phyloP scores from a whole-genome alignment of 2,797 vertebrate genomes.

The Hydrocynus forskahlii region DNA sequence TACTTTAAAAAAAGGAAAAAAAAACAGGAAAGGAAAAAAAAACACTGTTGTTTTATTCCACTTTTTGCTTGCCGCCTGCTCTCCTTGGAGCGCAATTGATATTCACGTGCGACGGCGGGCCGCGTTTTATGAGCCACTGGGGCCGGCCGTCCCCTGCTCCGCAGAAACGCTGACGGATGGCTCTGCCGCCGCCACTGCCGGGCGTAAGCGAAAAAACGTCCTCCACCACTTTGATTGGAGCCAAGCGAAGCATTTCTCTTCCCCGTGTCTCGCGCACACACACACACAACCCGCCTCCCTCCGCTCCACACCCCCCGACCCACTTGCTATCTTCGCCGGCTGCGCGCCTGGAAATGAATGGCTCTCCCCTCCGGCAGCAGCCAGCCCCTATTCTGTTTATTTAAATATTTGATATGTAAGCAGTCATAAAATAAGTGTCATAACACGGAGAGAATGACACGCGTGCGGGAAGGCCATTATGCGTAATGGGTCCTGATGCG shows the following conservation, averaged over 20 bases:
- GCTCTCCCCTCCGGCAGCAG: slow-evolving; percentile 51
- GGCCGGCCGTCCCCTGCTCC: slow-evolving; percentile 67
- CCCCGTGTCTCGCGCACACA: slow-evolving; percentile 50
- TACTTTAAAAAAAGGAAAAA: slow-evolving; percentile 7
- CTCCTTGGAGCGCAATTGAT: slow-evolving; percentile 68
- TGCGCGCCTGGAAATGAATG: slow-evolving; percentile 51
- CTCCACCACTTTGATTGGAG: slow-evolving; percentile 71
- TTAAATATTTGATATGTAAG: slow-evolving; percentile 85
- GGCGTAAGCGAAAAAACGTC: slow-evolving; percentile 64
- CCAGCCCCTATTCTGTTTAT: slow-evolving; percentile 73
- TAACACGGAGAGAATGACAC: slow-evolving; percentile 60
- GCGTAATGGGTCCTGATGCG: slow-evolving; percentile 76
- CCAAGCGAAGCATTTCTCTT: slow-evolving; percentile 71
- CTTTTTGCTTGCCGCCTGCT: slow-evolving; percentile 48
- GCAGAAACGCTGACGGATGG: slow-evolving; percentile 75
- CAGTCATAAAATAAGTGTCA: slow-evolving; percentile 83
- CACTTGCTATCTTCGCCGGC: slow-evolving; percentile 31
- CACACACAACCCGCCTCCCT: slow-evolving; percentile 18
- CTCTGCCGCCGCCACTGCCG: slow-evolving; percentile 63
- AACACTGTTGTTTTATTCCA: slow-evolving; percentile 49
- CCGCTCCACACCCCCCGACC: slow-evolving; percentile 50
- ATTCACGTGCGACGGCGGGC: slow-evolving; percentile 63
- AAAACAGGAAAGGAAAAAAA: neutral
- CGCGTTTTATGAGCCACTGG: slow-evolving; percentile 72
- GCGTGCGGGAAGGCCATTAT: slow-evolving; percentile 65